Conservation (phyloP, 1,140 invertebrate genomes). For the Diabrotica virgifera region DNA sequence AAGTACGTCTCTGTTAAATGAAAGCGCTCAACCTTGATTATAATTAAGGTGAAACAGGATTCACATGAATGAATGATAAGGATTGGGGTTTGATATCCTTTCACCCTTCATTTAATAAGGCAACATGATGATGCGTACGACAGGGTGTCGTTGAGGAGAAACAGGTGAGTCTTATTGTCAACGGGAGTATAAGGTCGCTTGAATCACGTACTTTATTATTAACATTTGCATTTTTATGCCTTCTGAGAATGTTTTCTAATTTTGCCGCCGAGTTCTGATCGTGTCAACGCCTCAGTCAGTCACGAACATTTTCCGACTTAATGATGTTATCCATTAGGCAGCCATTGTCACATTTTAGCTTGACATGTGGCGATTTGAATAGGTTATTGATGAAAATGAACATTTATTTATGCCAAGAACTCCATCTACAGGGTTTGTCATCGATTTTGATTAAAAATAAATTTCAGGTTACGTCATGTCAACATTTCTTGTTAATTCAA, state of each 20-base stretch:
- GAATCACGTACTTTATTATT: constrained; percentile 11
- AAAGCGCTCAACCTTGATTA: constrained; percentile 3
- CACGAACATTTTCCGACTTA: too few relatives aligned
- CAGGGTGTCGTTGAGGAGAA: neutral
- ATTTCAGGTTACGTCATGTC: too few relatives aligned
- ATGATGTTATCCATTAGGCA: too few relatives aligned
- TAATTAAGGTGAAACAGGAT: constrained; percentile 12
- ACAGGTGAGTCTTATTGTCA: constrained; percentile 9
- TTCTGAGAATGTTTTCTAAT: constrained; percentile 11
- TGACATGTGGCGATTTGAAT: too few relatives aligned
- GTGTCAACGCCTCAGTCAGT: neutral
- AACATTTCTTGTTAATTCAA: too few relatives aligned
- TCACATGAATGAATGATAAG: constrained; percentile 5
- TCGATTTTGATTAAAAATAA: too few relatives aligned
- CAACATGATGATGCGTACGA: neutral
- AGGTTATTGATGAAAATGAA: too few relatives aligned
- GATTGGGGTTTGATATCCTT: neutral
- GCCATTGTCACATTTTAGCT: too few relatives aligned
- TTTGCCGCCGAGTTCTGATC: neutral
- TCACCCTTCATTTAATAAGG: neutral
- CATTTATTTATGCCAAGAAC: too few relatives aligned
- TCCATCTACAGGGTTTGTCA: too few relatives aligned
- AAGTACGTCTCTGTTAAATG: too few relatives aligned
- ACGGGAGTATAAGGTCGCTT: neutral
- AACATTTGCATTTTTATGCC: constrained; percentile 8